Base-by-base conservation (phyloP, 1,140 invertebrate genomes). In the Marisa cornuarietis region DNA sequence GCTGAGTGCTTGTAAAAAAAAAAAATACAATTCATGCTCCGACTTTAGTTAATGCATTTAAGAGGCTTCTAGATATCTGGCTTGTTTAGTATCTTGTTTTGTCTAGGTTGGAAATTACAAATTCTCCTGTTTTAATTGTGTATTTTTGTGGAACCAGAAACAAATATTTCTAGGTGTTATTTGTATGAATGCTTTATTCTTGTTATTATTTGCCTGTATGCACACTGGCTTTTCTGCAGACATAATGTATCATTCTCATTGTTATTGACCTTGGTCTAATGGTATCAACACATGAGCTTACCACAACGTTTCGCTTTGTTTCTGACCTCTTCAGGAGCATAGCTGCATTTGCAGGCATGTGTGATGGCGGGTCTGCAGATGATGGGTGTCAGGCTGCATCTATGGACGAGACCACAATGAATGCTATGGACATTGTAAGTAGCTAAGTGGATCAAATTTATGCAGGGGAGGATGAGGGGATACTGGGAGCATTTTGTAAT, bases 361-460 rank as follows among this genome's bases (percentile, higher is more conserved):
- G 97, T 94, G 97, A 99, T 93, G 97, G 97, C 79, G 97, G 97
- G 83, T 96, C 96, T 81, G 95, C 96, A 20, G 97, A 98, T 91
- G 98, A 99, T 92, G 97, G 97, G 89, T 98, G 96, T 93, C 94
- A 96, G 87, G 97, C 97, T 81, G 98, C 97, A 86, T 97, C 96
- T 84, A 93, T 96, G 90, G 98, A 99, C 93, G 97, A 98, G 91
- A 99, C 97, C 74, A 99, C 98, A 86, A 97, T 98, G 88, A 99
- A 98, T 93, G 97, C 98, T 84, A 93, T 99, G 87, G 96, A 98
- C 91, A 96, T 96, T 88, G 95, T 96, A 92, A 92, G 92, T 89
- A 31, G 51, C 68, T 18, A 58, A 58, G 31, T 42, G 31, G 31
- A 42, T 42, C 31, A 42, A 42, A 42, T 42, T 42, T 42, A 42